Evolutionary conservation across 2,113 vertebrate genomes (phyloP).

Genomic region (Promerops cafer): DNA sequence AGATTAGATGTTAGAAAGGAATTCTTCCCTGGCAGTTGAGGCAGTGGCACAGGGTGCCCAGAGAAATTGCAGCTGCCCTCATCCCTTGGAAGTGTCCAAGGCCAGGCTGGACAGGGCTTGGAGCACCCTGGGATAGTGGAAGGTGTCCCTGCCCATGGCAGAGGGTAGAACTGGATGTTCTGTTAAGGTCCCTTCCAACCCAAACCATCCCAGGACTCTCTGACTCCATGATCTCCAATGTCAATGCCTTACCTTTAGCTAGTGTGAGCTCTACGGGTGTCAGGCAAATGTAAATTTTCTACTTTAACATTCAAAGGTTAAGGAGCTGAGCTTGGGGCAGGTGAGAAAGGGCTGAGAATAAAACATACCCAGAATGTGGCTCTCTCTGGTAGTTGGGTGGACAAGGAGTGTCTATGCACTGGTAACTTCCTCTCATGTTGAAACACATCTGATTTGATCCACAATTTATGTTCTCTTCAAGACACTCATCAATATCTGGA

Average conservation of each 20-base stretch:
- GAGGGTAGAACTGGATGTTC: too few relatives aligned
- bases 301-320: neutral
- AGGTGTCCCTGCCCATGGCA: neutral
- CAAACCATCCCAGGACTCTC: neutral
- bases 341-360: neutral
- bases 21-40: neutral
- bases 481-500: constrained; percentile 90
- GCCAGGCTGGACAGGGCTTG: neutral
- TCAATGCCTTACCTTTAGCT: neutral
- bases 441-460: constrained; percentile 92
- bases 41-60: neutral
- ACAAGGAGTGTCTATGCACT: constrained; percentile 93
- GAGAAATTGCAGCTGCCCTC: neutral
- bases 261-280: neutral
- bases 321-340: neutral
- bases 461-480: constrained; percentile 87
- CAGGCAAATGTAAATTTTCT: neutral
- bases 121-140: neutral
- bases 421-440: constrained; percentile 93
- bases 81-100: neutral
- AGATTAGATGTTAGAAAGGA: neutral
- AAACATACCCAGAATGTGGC: constrained; percentile 81
- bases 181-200: neutral
- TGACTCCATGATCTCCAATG: neutral
- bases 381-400: constrained; percentile 90